A percentile compares a stretch with the other conserved stretches of the same genome.
These are phyloP conservation scores for Galleria mellonella DNA, from an alignment of 1,140 invertebrate species.

Conservation along the genomic window DNA sequence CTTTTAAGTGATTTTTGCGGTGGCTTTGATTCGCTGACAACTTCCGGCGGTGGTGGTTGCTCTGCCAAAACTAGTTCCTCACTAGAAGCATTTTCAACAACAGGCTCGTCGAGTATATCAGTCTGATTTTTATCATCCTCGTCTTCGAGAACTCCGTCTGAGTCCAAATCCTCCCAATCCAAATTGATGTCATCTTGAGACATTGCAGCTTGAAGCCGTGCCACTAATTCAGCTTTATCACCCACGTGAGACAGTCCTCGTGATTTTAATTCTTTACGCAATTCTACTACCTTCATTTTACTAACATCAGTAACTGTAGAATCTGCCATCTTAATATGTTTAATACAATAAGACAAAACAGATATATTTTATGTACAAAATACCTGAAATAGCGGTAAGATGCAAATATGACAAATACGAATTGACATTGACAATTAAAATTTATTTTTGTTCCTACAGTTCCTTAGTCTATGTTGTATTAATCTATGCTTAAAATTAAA, in stretches of 20 bases:
- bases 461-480: too few species aligned
- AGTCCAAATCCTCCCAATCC: constrained; percentile 68
- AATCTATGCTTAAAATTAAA: too few species aligned
- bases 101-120: constrained; percentile 63
- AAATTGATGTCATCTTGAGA: constrained; percentile 62
- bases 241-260: constrained; percentile 83
- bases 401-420: neutral
- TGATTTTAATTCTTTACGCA: constrained; percentile 86
- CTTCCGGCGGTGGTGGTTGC: constrained; percentile 25
- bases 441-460: too few species aligned
- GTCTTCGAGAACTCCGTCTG: constrained; percentile 73
- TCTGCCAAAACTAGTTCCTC: constrained; percentile 65
- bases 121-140: constrained; percentile 73
- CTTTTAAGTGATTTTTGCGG: constrained; percentile 43
- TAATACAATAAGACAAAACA: neutral
- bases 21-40: constrained; percentile 32
- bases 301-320: constrained; percentile 44
- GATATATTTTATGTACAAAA: neutral
- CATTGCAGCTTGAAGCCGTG: constrained; percentile 81
- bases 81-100: constrained; percentile 44
- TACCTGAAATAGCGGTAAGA: neutral
- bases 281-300: constrained; percentile 81
- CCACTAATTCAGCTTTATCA: constrained; percentile 87
- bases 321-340: constrained; percentile 43
- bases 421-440: neutral